Evolutionary conservation across 2,888 invertebrate genomes (phyloP).

Genomic region (Polymixis flavicincta): DNA sequence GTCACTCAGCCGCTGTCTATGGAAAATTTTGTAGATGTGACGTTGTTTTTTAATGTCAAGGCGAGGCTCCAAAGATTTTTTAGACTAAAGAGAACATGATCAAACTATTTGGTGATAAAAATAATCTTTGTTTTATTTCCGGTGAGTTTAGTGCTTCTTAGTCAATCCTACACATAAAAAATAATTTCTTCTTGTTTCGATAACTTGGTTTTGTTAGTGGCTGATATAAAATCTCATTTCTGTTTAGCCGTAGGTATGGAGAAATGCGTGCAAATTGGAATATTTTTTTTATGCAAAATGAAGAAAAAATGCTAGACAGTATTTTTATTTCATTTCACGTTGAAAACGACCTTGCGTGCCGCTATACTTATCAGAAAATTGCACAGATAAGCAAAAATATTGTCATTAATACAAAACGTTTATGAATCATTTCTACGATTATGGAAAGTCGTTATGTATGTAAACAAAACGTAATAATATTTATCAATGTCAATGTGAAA

Average conservation of each 20-base stretch:
- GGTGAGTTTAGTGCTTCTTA: neutral
- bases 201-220: neutral
- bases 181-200: neutral
- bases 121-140: slow-evolving; percentile 29
- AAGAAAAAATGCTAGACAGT: neutral
- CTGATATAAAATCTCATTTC: neutral
- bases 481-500: slow-evolving; percentile 20
- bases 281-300: no score
- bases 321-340: neutral
- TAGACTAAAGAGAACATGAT: slow-evolving; percentile 27
- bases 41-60: slow-evolving; percentile 38
- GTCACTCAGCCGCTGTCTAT: slow-evolving; percentile 8
- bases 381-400: neutral
- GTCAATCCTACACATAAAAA: slow-evolving; percentile 11
- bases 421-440: neutral
- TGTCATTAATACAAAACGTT: neutral
- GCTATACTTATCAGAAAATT: neutral
- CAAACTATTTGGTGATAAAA: slow-evolving; percentile 23
- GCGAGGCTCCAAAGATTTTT: slow-evolving; percentile 3
- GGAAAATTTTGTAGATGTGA: slow-evolving; percentile 51
- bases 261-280: neutral
- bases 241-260: neutral
- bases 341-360: neutral
- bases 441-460: slow-evolving; percentile 1
- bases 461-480: slow-evolving; percentile 36